A percentile compares a stretch with the other conserved stretches of the same genome.
Evolutionary conservation across 2,888 invertebrate species (phyloP).

Genomic region (Masnerella sp.): DNA sequence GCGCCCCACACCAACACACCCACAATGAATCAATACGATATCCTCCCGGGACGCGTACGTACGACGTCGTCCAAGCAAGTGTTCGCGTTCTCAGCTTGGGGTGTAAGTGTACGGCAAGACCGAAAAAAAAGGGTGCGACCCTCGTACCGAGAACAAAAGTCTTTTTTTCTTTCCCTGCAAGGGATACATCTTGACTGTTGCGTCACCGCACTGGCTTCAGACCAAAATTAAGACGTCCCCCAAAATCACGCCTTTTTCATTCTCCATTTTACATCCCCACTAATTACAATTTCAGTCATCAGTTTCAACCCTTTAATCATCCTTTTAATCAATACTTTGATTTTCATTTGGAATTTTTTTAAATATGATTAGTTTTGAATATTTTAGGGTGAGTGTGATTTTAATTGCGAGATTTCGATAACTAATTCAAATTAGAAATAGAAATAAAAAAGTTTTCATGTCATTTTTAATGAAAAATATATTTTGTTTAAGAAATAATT

Average conservation of each 20-base stretch:
- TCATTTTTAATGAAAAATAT: too few species aligned
- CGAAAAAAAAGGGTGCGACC: slow-evolving; percentile 53
- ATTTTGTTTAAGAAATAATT: too few species aligned
- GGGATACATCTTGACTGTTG: slow-evolving; percentile 29
- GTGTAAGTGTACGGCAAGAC: slow-evolving; percentile 36
- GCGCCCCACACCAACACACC: slow-evolving; percentile 37
- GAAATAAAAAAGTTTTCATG: too few species aligned
- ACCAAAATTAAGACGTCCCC: slow-evolving; percentile 17
- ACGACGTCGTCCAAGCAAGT: slow-evolving; percentile 42
- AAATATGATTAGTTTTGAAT: too few species aligned
- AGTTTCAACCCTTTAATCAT: not conserved
- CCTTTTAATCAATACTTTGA: not conserved
- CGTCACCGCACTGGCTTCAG: slow-evolving; percentile 19
- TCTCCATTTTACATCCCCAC: slow-evolving; percentile 6
- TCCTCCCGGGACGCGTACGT: slow-evolving; percentile 29
- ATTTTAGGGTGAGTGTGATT: too few species aligned
- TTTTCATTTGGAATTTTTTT: slow-evolving; percentile 1
- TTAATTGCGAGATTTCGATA: too few species aligned
- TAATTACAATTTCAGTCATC: slow-evolving; percentile 5
- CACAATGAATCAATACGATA: slow-evolving; percentile 44
- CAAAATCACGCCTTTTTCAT: slow-evolving; percentile 20
- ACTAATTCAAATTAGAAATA: too few species aligned
- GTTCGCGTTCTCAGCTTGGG: slow-evolving; percentile 44
- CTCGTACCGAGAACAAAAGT: slow-evolving; percentile 43
- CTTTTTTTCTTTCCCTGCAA: slow-evolving; percentile 14